phyloP scores from a whole-genome alignment of 2,888 invertebrate species.

The Eremobia ochroleuca region DNA sequence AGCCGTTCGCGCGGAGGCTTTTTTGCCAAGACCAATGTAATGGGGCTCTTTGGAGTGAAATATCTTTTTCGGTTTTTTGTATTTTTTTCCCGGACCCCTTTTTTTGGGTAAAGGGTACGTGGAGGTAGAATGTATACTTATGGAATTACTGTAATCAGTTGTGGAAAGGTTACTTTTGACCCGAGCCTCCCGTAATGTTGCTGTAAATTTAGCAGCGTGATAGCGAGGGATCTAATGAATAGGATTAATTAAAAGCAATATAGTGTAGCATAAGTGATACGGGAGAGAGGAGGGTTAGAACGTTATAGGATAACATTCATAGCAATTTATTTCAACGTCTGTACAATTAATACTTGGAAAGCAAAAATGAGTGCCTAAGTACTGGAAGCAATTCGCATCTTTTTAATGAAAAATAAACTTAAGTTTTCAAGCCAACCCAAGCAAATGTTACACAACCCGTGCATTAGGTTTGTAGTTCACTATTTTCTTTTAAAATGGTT shows the following conservation, averaged over 20 bases:
- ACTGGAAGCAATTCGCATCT: not conserved
- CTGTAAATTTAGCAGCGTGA: slow-evolving; percentile 59
- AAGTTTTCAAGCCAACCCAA: not conserved
- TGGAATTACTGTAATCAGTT: slow-evolving; percentile 70
- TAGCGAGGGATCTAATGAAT: slow-evolving; percentile 67
- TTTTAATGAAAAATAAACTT: not conserved
- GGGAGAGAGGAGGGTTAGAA: slow-evolving; percentile 16
- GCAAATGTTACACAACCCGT: not conserved
- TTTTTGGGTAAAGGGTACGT: slow-evolving; percentile 65
- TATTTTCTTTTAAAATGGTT: not conserved
- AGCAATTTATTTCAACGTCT: slow-evolving; percentile 15
- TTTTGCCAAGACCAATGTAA: slow-evolving; percentile 85
- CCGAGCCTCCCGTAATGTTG: slow-evolving; percentile 55
- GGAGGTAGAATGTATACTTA: slow-evolving; percentile 64
- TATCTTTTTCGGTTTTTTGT: slow-evolving; percentile 82
- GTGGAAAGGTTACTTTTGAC: slow-evolving; percentile 68
- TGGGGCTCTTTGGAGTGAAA: slow-evolving; percentile 84
- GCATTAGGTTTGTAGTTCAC: not conserved
- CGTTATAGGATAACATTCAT: slow-evolving; percentile 14
- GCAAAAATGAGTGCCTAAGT: not conserved
- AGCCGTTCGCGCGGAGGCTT: slow-evolving; percentile 73
- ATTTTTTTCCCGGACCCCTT: slow-evolving; percentile 67
- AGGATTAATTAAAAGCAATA: slow-evolving; percentile 67
- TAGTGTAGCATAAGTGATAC: slow-evolving; percentile 59
- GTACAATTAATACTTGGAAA: not conserved